Conservation (phyloP, 2,888 invertebrate genomes). For the Epiblema foenella region DNA sequence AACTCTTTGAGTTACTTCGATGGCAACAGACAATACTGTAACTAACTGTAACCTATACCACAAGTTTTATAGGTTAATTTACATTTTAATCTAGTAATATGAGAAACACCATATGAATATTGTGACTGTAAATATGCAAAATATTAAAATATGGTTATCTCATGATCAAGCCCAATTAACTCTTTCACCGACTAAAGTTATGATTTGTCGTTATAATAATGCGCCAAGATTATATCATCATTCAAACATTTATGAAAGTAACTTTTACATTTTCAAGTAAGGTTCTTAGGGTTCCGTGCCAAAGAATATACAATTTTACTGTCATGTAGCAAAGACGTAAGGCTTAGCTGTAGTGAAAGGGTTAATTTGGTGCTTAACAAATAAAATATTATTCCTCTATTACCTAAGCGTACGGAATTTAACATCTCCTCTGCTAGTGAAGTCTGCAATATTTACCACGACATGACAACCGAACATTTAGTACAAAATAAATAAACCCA, state of each 20-base stretch:
- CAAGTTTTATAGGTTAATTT: neutral
- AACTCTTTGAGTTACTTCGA: conserved; percentile 3
- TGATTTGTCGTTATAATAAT: no score
- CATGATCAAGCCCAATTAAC: neutral
- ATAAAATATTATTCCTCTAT: no score
- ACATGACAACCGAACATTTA: neutral
- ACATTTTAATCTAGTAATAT: neutral
- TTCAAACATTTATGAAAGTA: no score
- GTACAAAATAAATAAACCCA: neutral
- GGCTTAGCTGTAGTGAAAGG: no score
- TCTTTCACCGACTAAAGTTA: neutral
- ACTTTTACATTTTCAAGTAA: no score
- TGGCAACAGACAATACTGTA: neutral
- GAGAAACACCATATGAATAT: neutral
- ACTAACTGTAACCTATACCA: neutral
- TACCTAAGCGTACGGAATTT: no score
- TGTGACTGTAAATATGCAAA: neutral
- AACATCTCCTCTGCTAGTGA: neutral
- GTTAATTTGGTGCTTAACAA: neutral
- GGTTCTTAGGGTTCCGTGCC: no score
- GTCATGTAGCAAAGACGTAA: neutral
- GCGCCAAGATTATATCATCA: no score
- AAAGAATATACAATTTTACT: neutral
- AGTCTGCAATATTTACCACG: neutral
- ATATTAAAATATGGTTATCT: neutral